Base-by-base conservation (phyloP, 2,888 invertebrate species). In the Apamea monoglypha region DNA sequence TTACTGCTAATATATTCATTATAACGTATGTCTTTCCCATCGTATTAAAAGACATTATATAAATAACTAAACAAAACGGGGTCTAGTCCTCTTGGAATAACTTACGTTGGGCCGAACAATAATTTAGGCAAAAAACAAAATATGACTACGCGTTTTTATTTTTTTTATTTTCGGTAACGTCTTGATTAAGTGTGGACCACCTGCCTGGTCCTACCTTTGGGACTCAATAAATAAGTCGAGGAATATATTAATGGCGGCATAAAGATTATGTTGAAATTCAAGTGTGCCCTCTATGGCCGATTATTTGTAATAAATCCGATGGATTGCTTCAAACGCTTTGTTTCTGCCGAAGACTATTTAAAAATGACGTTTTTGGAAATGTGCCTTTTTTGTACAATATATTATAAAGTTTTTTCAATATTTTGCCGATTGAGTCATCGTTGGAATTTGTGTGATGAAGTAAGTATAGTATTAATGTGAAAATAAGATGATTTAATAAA, bases 131-230 rank as follows among this genome's bases (percentile, higher is more conserved):
- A 95, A 95, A 95, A 95, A 95, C 93, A 92, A 95, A 94, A 95
- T 94, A 94, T 95, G 92, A 94, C 92, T 93, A 90, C 92, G 92
- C 86, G 92, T 92, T 94, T 94, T 95, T 53, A 95, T 95, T 94
- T 94, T 95, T 53, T 96, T 95, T 94, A 92, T 93, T 95, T 96
- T 96, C 93, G 94, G 96, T 96, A 96, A 97, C 96, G 94, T 96
- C 97, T 97, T 97, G 96, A 97, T 97, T 97, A 97, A 97, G 96
- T 96, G 93, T 92, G 94, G 97, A 96, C 97, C 97, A 97, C 97
- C 97, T 97, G 96, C 96, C 92, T 86, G 94, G 91, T 91, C 88
- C 92, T 90, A 94, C 92, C 94, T 94, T 94, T 90, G 94, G 94
- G 93, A 94, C 91, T 91, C 93, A 89, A 96, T 96, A 96, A 96